Evolutionary conservation across 2,888 invertebrate species (phyloP).

Genomic region (Epinotia brunnichana): DNA sequence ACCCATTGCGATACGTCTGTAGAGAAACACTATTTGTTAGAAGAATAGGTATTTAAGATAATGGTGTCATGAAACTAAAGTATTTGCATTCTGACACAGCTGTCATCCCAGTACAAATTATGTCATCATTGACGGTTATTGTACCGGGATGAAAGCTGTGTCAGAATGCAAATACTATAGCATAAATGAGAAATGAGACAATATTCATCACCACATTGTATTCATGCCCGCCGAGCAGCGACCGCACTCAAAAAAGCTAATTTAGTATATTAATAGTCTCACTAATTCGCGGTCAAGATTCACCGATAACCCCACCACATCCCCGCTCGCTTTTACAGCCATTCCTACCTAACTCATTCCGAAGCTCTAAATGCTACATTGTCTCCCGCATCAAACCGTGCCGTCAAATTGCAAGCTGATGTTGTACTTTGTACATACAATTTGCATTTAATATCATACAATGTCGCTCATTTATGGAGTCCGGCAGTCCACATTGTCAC

Average conservation of each 20-base stretch:
- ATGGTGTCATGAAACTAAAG: too few species aligned
- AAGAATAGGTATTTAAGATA: too few species aligned
- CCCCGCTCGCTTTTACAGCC: conserved; percentile 22
- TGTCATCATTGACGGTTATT: too few species aligned
- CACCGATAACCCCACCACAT: conserved; percentile 12
- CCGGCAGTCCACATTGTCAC: conserved; percentile 38
- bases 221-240: background rate
- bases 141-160: too few species aligned
- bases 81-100: too few species aligned
- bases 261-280: conserved; percentile 11
- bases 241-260: background rate
- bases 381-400: conserved; percentile 37
- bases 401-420: conserved; percentile 38
- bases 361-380: conserved; percentile 39
- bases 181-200: background rate
- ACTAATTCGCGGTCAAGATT: conserved; percentile 26
- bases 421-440: conserved; percentile 41
- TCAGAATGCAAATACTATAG: too few species aligned
- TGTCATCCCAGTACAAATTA: too few species aligned
- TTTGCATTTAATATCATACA: conserved; percentile 43
- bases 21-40: background rate
- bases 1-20: background rate
- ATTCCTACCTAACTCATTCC: conserved; percentile 22
- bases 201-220: background rate
- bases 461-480: conserved; percentile 28